Evolutionary conservation across 2,888 invertebrate genomes (phyloP).

Genomic region (Seira musarum): DNA sequence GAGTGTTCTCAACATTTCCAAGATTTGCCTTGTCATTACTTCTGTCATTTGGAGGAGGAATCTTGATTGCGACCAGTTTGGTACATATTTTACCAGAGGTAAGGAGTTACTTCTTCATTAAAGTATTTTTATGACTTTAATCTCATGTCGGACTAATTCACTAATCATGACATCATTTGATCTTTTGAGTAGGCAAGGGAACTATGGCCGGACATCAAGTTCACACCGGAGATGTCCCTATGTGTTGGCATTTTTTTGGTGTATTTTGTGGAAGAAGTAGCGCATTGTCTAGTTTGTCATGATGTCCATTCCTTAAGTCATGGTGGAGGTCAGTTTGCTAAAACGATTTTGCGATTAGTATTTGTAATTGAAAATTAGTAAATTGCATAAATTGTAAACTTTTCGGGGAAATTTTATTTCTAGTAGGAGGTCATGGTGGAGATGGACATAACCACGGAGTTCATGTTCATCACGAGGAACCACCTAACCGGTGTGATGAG

Average conservation of each 20-base stretch:
- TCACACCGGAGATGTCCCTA: slow-evolving; percentile 68
- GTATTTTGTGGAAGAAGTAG: slow-evolving; percentile 68
- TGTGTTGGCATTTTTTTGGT: slow-evolving; percentile 69
- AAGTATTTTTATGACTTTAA: background rate
- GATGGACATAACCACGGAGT: slow-evolving; percentile 69
- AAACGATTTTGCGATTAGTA: background rate
- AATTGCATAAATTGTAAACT: background rate
- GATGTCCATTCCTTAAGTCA: slow-evolving; percentile 69
- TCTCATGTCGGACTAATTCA: too few species aligned
- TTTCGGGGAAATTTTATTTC: background rate
- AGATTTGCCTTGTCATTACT: slow-evolving; percentile 77
- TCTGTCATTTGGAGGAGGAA: slow-evolving; percentile 87
- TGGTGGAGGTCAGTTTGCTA: slow-evolving; percentile 4
- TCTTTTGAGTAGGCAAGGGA: slow-evolving; percentile 60
- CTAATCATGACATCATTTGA: background rate
- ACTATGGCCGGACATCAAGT: slow-evolving; percentile 65
- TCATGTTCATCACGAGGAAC: slow-evolving; percentile 69
- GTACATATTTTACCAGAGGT: slow-evolving; percentile 89
- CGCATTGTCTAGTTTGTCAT: slow-evolving; percentile 69
- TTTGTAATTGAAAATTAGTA: background rate
- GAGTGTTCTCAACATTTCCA: slow-evolving; percentile 67
- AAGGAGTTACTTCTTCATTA: slow-evolving; percentile 70
- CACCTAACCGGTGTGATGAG: slow-evolving; percentile 69
- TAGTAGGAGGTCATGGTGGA: slow-evolving; percentile 42
- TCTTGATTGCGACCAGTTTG: slow-evolving; percentile 83